Base-by-base conservation (phyloP, 2,113 vertebrate species). In the Cynopterus brachyotis region DNA sequence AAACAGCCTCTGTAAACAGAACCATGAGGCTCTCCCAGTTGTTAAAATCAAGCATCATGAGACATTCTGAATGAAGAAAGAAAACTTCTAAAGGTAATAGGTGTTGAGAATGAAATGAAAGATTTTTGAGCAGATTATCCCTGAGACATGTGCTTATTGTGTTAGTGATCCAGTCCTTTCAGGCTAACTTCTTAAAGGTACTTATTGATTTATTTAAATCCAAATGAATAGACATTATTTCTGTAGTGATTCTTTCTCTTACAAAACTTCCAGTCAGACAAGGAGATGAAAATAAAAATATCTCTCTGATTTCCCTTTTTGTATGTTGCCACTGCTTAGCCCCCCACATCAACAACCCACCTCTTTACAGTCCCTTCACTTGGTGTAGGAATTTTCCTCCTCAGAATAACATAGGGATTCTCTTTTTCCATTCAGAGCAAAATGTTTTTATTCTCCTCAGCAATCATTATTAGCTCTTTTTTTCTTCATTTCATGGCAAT, bases 281-380 rank as follows among this genome's bases (percentile, higher is more conserved):
- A 64, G 97, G 64, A 69, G 97, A 97, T 76, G 98, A 98, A 97
- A 98, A 98, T 91, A 98, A 98, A 97, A 98, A 98, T 91, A 98
- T 97, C 22, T 93, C 91, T 97, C 24, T 87, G 82, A 98, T 98
- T 97, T 98, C 98, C 94, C 98, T 97, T 95, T 97, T 96, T 26
- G 91, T 92, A 32, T 91, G 96, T 16, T 96, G 95, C 96, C 94
- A 96, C n/a, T 89, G 93, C 30, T 92, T 97, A 28, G 96, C 96
- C 30, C 85, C 82, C 91, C 72, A 96, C 89, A 26, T 93, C 92
- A 55, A 59, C 91, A 84, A 83, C 83, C 96, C 96, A 97, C 32
- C 93, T 95, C 66, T 91, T 94, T 66, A 88, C 1, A 64, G 94
- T 94, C 9, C 66, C 73, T 89, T 96, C 91, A 69, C 88, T 96